A percentile compares a stretch with the other conserved stretches of the same genome.
These are phyloP conservation scores for Bombylius major DNA, from an alignment of 2,888 invertebrate genomes.

Conservation along the genomic window DNA sequence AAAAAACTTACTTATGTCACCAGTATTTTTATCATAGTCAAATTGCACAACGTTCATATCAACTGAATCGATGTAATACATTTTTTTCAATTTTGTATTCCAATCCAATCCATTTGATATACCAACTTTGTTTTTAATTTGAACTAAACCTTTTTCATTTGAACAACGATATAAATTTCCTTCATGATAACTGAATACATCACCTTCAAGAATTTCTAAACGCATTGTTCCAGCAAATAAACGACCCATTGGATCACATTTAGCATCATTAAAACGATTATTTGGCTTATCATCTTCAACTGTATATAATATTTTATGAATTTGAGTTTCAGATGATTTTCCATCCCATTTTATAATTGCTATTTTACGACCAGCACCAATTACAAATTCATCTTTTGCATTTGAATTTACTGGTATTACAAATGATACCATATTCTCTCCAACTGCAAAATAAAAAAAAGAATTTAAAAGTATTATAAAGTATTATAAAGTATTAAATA, in stretches of 20 bases:
- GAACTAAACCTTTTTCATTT: conserved; percentile 24
- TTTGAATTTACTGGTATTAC: conserved; percentile 51
- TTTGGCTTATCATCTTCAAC: conserved; percentile 43
- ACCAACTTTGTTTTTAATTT: conserved; percentile 34
- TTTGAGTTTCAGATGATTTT: conserved; percentile 37
- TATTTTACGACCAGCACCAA: conserved; percentile 47
- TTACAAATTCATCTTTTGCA: conserved; percentile 46
- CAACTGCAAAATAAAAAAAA: conserved; percentile 27
- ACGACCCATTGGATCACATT: conserved; percentile 59
- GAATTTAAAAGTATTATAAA: background rate
- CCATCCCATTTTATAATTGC: conserved; percentile 54
- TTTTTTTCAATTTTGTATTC: conserved; percentile 49
- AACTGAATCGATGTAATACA: conserved; percentile 65
- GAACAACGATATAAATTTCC: conserved; percentile 31
- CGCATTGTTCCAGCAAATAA: conserved; percentile 53
- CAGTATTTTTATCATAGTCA: conserved; percentile 56
- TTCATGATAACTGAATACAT: conserved; percentile 26
- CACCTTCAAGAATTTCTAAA: conserved; percentile 21
- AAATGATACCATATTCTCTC: conserved; percentile 38
- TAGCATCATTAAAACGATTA: conserved; percentile 67
- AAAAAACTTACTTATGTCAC: conserved; percentile 23
- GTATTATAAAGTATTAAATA: too few species aligned
- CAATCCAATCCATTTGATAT: conserved; percentile 72
- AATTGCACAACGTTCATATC: conserved; percentile 53
- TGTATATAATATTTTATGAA: conserved; percentile 40